Base-by-base conservation (phyloP, 2,797 vertebrate species). In the Odontamblyopus lacepedii region DNA sequence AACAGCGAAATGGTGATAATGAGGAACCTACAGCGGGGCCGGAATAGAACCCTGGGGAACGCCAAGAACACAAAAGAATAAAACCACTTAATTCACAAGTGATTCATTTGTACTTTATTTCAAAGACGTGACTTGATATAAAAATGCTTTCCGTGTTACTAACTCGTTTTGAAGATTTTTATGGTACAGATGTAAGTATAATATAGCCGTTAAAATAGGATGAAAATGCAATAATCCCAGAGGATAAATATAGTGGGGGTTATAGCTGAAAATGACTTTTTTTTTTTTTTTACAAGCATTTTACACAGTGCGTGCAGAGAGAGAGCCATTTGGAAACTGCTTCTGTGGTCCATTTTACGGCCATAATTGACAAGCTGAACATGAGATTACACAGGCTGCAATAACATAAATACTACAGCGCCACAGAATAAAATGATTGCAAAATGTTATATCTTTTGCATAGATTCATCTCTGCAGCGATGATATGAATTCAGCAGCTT, bases 1-100 rank as follows among this genome's bases (percentile, higher is more conserved):
- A 74, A 77, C 75, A 84, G 82, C 89, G 78, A 81, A 87, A 83
- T 19, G 66, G 64, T 30, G 82, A 89, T 87, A 78, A 89, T 80
- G 76, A 82, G 71, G 70, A 81, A 80, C 82, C 72, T 75, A 66
- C 78, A 71, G 15, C 15, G 15, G 84, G 60, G 75, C 78, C 30
- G 81, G 77, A 83, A 83, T 60, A 71, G 78, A 71, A 63, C 82
- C 82, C 80, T 77, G 85, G 76, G 86, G 84, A 71, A 81, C 32
- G 29, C 86, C 87, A 53, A 16, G 16, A 66, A 63, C 51, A 2
- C 1, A 75, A 69, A 67, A 18, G 23, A 60, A 2, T 9, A 19
- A 5, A 18, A 57, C 78, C 57, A 62, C 68, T 69, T 30, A 12
- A 75, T 60, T 66, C 63, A 69, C 66, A 35, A 44, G 8, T 51